phyloP scores from a whole-genome alignment of 2,113 vertebrate genomes.

The Paraplagusia blochii region DNA sequence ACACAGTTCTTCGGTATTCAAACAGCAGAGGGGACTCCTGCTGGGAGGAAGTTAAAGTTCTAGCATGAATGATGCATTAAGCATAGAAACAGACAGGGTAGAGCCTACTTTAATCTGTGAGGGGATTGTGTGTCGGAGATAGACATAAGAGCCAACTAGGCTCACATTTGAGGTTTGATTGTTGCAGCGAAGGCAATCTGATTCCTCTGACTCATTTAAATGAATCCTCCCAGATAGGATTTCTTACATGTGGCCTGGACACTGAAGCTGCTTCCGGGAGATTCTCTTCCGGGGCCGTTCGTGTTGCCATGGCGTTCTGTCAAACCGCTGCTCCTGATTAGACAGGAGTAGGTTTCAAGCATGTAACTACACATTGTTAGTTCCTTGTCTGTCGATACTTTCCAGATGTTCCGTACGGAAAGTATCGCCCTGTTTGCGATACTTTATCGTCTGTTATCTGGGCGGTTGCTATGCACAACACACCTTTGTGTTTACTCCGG shows the following conservation, averaged over 20 bases:
- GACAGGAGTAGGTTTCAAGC: constrained; percentile 22
- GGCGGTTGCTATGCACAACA: neutral
- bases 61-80: constrained; percentile 42
- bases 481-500: constrained; percentile 6
- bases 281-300: constrained; percentile 28
- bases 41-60: constrained; percentile 17
- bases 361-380: constrained; percentile 14
- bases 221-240: constrained; percentile 44
- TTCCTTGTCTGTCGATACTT: constrained; percentile 26
- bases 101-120: constrained; percentile 37
- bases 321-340: constrained; percentile 48
- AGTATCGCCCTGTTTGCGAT: constrained; percentile 19
- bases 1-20: constrained; percentile 3
- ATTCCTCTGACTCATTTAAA: constrained; percentile 48
- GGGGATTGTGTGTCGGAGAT: constrained; percentile 40
- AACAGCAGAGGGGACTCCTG: constrained; percentile 22
- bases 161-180: constrained; percentile 53
- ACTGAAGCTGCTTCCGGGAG: constrained; percentile 44
- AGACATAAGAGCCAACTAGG: constrained; percentile 41
- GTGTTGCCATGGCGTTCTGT: constrained; percentile 55
- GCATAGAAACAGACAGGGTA: constrained; percentile 21
- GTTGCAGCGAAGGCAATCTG: constrained; percentile 48
- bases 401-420: constrained; percentile 33
- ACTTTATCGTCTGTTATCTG: constrained; percentile 1
- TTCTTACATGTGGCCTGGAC: constrained; percentile 37